A percentile compares a stretch with the other conserved stretches of the same genome.
Conservation (phyloP, 2,113 vertebrate species). For the Salvator merianae region DNA sequence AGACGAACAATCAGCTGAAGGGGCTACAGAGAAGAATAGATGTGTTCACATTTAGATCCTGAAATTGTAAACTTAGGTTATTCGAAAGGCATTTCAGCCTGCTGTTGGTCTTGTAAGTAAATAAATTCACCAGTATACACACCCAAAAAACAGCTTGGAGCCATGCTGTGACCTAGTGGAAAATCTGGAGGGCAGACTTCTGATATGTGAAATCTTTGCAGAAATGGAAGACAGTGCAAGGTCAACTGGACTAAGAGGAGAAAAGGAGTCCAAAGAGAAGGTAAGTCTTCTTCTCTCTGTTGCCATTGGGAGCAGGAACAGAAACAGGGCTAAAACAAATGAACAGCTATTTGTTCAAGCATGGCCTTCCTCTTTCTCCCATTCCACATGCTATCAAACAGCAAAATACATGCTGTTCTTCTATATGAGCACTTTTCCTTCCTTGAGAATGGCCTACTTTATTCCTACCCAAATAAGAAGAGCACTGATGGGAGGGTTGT, state of each 20-base stretch:
- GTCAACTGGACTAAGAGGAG: background rate
- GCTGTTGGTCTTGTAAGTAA: no score
- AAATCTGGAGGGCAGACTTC: background rate
- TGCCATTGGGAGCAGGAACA: background rate
- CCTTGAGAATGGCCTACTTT: background rate
- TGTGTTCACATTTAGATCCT: background rate
- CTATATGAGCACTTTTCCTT: background rate
- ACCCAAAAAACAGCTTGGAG: background rate
- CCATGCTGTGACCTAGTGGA: background rate
- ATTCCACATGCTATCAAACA: background rate
- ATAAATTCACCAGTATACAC: no score
- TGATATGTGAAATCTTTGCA: background rate
- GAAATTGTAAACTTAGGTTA: background rate
- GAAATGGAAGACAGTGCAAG: background rate
- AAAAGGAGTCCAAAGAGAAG: background rate
- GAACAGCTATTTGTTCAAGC: no score
- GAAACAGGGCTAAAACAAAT: background rate
- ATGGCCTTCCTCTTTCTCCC: background rate
- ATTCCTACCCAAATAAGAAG: background rate
- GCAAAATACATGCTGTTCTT: background rate
- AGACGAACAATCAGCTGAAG: background rate
- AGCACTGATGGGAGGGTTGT: background rate
- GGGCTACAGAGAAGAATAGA: rapidly evolving
- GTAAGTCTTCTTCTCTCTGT: background rate
- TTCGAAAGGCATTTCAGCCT: background rate